Base-by-base conservation (phyloP, 1,140 invertebrate species). In the Melitaea cinxia region DNA sequence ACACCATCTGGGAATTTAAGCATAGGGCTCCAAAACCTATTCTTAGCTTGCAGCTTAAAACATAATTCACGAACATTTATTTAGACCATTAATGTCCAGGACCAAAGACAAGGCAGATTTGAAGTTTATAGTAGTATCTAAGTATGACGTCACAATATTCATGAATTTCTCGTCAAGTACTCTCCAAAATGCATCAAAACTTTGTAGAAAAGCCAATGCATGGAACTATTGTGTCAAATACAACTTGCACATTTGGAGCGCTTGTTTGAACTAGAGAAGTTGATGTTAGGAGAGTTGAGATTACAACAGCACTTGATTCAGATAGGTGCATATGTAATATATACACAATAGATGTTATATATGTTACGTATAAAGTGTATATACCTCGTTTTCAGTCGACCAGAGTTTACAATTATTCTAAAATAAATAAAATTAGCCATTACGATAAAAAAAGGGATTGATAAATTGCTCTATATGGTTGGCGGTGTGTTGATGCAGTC, bases 191-290 rank as follows among this genome's bases (percentile, higher is more conserved):
- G 39, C 52, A 21, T 45, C 42, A 37, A 63, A 63, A n/a, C 52
- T 63, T 55, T 37, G 42, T 24, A 30, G 52, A 10, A 54, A 28
- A 63, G 52, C 42, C 53, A 56, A 62, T 63, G 56, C 61, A 63
- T 33, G 45, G 52, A 62, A 55, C 28, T 39, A 42, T 24, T 62
- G 33, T 62, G 28, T 62, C 26, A 23, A 54, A 42, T 45, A 54
- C 35, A 54, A 54, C 59, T 42, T 42, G 23, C 35, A 62, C 28
- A 37, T 56, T 47, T 56, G 52, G 37, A 39, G 53, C 28, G 53
- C 53, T 59, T 59, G 56, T 59, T 59, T 49, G 47, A 56, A 37
- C 61, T 55, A 55, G 6, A 30, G 33, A 63, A 63, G 37, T 56
- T 54, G 19, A 2, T 39, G 9, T 55, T 39, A 23, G 52, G 15